phyloP scores from a whole-genome alignment of 2,113 vertebrate genomes.

The Numenius arquata region DNA sequence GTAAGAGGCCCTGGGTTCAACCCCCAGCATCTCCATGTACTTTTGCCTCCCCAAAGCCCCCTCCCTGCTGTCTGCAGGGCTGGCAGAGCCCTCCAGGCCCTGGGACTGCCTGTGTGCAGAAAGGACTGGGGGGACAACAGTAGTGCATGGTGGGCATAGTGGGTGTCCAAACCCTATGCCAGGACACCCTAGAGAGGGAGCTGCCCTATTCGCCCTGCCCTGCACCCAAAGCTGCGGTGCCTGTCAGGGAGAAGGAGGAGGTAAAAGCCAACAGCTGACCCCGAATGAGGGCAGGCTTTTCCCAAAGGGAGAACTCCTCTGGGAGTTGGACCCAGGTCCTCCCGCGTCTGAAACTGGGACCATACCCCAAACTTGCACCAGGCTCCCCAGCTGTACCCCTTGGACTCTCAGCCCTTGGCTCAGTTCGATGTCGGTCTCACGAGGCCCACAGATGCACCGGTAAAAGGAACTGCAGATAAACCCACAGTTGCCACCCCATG shows the following conservation, averaged over 20 bases:
- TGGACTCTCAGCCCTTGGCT: background rate
- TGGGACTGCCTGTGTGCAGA: background rate
- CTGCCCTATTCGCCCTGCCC: background rate
- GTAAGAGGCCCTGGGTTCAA: slow-evolving; percentile 69
- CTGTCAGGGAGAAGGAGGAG: background rate
- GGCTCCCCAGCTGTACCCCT: background rate
- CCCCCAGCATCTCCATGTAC: background rate
- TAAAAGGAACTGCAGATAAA: background rate
- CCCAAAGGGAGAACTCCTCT: background rate
- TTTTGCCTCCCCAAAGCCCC: background rate
- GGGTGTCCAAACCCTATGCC: background rate
- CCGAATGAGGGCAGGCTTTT: background rate
- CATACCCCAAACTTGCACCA: background rate
- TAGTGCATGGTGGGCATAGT: too few relatives aligned
- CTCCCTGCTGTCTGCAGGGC: accelerated
- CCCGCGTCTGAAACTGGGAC: slow-evolving; percentile 47
- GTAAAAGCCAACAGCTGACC: background rate
- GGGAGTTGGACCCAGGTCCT: slow-evolving; percentile 50
- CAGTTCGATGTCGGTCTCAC: accelerated
- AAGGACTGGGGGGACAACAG: background rate
- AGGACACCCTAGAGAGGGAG: background rate
- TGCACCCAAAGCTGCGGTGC: background rate
- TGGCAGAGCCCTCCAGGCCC: background rate
- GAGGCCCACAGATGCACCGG: too few relatives aligned
- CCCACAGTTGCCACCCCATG: too few relatives aligned